A percentile compares a stretch with the other conserved stretches of the same genome.
These are phyloP conservation scores for Lates calcarifer DNA, from an alignment of 2,113 vertebrate genomes.

Conservation along the genomic window DNA sequence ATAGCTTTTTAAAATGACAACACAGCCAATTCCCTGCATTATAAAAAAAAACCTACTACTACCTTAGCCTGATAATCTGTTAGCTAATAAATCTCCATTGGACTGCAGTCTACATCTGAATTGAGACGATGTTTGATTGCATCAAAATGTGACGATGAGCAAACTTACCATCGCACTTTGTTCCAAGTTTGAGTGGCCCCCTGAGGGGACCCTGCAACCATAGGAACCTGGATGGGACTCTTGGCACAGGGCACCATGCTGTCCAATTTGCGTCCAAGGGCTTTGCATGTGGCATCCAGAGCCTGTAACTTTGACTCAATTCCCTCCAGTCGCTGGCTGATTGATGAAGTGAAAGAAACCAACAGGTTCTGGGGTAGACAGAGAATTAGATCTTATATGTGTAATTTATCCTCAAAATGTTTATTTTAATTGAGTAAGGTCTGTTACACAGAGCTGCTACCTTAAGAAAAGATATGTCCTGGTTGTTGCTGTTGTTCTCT, in stretches of 20 bases:
- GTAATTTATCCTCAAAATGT: background rate
- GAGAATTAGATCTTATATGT: background rate
- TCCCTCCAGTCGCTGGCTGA: constrained; percentile 94
- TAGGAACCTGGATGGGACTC: constrained; percentile 96
- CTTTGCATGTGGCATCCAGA: constrained; percentile 93
- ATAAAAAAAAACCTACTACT: background rate
- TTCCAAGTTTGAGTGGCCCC: constrained; percentile 99
- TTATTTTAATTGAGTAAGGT: background rate
- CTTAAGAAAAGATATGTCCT: constrained; percentile 94
- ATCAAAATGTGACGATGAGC: background rate
- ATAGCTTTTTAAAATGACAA: constrained; percentile 4
- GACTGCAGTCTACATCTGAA: background rate
- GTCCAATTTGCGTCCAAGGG: constrained; percentile 94
- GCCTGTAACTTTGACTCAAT: constrained; percentile 96
- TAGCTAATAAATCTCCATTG: background rate
- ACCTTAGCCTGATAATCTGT: background rate
- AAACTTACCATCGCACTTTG: constrained; percentile 97
- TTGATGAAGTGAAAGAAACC: constrained; percentile 93
- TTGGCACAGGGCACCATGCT: constrained; percentile 92
- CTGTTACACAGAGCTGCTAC: constrained; percentile 70
- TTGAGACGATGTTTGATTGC: background rate
- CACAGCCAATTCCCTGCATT: background rate
- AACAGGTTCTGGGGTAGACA: constrained; percentile 88
- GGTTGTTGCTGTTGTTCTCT: constrained; percentile 91
- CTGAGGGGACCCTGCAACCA: constrained; percentile 98